Evolutionary conservation across 2,797 vertebrate genomes (phyloP), one percentile per base, ranked within the genome.

Genomic region (Falco biarmicus): DNA sequence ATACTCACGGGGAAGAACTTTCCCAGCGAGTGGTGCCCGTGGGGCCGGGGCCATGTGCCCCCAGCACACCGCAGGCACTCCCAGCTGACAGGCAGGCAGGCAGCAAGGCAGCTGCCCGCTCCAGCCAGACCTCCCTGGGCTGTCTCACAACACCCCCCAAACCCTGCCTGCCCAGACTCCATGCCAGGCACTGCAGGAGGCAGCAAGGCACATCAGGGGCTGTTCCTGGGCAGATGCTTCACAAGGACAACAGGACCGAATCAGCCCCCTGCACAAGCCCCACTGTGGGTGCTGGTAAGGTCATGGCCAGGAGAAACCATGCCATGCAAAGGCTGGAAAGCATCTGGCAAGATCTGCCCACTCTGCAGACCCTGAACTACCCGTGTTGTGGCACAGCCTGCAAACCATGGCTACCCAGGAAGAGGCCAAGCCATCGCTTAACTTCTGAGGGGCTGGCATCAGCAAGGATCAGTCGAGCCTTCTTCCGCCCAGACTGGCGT

Each of bases 31-130:
- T 21, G 1, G 11, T 14, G 37, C 19, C 9, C 0, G 0, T 1
- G 1, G 32, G 45, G 28, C 4, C 0, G 0, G 45, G n/a, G 43
- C 20, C 2, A 0, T 8, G 19, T 41, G 32, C 3, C 51, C 47
- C 50, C 70, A 47, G 54, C 61, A 13, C 29, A 66, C 34, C 0
- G 0, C 78, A 53, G 60, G 37, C 1, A 1, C 14, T 71, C 45
- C 24, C 0, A 0, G 50, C 26, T 5, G 6, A 53, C 10, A 64
- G 64, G 45, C 51, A 45, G 69, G 45, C 45, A 47, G 45, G 24
- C 73, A 83, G 53, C 15, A 3, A 47, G 66, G 60, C 48, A 65
- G 80, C 76, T 57, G 45, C 18, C 80, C 45, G 83, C 64, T 81
- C 47, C 75, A 48, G 53, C 47, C 47, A 16, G 5, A 70, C 60